Base-by-base conservation (phyloP, 2,888 invertebrate genomes). In the Xanthorhoe spadicearia region DNA sequence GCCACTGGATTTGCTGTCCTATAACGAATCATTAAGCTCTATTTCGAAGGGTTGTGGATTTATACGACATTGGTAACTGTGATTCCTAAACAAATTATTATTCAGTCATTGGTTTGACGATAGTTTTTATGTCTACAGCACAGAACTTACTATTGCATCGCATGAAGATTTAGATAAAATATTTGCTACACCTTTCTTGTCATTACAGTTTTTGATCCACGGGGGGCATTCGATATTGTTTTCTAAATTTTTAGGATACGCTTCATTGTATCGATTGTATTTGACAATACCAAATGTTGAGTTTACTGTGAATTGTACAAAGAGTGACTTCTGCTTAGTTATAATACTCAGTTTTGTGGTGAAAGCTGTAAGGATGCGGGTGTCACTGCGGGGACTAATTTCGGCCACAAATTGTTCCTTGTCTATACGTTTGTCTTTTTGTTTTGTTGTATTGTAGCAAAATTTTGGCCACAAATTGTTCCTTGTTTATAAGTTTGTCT, bases 171-270 rank as follows among this genome's bases (percentile, higher is more conserved):
- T 13, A n/a, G 4, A 32, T 6, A 55, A 51, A 61, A 46, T 75
- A 77, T 80, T 79, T 77, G 79, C 80, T 76, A 81, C 84, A 88
- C 86, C 85, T 88, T 85, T 85, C 77, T 80, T 84, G 83, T 85
- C 83, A 85, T 86, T 88, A 85, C 81, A 79, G 78, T 79, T 85
- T 81, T 79, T 81, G 77, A 84, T 83, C 88, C 77, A 74, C 84
- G 75, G 89, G 88, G 86, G 85, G 81, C 82, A 77, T 75, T 75
- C 72, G 73, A 69, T 77, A 84, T 88, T 88, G 88, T 89, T 87
- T 89, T 82, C 81, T 71, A 80, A 74, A 79, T 83, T 87, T 87
- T 83, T 78, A 84, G 86, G 84, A 86, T 82, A 87, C 81, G 83
- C 74, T 80, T 77, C 82, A 84, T 88, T 84, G 82, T 81, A 68